A percentile compares a stretch with the other conserved stretches of the same genome.
phyloP scores from a whole-genome alignment of 2,888 invertebrate species.

The Noctua comes region DNA sequence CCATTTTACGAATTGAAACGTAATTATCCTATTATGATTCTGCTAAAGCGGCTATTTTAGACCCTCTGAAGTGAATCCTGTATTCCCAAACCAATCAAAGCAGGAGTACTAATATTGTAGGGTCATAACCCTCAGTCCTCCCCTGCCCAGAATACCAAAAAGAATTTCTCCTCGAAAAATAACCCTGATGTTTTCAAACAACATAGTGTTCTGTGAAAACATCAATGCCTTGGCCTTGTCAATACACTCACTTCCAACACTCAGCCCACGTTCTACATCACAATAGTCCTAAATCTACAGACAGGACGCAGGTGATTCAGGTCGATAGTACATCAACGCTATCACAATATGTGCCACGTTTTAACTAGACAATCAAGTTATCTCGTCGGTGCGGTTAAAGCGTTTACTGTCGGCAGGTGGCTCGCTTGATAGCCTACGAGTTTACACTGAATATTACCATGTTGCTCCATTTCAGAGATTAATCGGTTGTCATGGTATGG shows the following conservation, averaged over 20 bases:
- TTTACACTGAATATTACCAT: background rate
- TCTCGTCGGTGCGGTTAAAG: conserved; percentile 35
- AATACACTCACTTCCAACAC: background rate
- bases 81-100: background rate
- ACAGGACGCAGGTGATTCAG: background rate
- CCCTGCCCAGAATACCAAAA: no score
- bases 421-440: conserved; percentile 7
- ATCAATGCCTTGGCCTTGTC: background rate
- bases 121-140: no score
- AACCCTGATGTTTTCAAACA: background rate
- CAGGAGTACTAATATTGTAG: background rate
- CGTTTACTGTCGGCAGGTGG: conserved; percentile 9
- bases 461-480: background rate
- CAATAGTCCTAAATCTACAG: background rate
- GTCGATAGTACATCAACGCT: conserved; percentile 7
- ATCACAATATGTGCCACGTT: background rate
- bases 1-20: no score
- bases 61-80: background rate
- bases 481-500: background rate
- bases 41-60: no score
- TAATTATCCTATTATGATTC: no score
- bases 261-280: background rate
- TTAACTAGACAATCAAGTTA: conserved; percentile 30
- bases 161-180: background rate
- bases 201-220: background rate